These are phyloP conservation scores for Basileuterus tristriatus DNA, from an alignment of 2,797 vertebrate genomes.

Conservation along the genomic window DNA sequence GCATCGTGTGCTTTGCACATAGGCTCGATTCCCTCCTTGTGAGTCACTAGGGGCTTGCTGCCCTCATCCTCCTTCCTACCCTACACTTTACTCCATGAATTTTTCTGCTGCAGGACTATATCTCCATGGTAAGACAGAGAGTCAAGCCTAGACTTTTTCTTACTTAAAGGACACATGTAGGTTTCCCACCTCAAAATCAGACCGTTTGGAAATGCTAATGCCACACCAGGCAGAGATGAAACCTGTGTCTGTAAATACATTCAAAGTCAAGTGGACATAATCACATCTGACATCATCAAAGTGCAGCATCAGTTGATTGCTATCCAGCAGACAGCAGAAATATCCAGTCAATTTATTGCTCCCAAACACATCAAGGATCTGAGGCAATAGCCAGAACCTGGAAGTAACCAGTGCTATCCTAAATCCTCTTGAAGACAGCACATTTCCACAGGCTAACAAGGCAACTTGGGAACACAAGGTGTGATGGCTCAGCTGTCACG, in stretches of 20 bases:
- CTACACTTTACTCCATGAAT: background rate
- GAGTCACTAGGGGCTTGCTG: background rate
- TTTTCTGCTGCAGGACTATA: background rate
- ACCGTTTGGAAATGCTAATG: background rate
- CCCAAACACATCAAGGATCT: background rate
- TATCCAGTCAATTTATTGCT: background rate
- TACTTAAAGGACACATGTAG: background rate
- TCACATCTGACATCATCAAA: background rate
- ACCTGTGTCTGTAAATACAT: background rate
- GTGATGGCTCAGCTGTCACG: background rate
- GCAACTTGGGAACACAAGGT: background rate
- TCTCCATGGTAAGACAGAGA: background rate
- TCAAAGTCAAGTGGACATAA: background rate
- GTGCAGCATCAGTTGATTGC: background rate
- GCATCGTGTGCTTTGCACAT: background rate
- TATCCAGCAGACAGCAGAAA: background rate
- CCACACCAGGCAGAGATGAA: background rate
- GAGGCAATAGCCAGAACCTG: background rate
- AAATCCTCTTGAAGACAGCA: background rate
- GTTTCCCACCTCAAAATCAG: background rate
- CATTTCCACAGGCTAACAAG: slow-evolving; percentile 11
- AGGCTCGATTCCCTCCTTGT: background rate
- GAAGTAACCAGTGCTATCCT: background rate
- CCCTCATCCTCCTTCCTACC: background rate
- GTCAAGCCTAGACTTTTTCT: background rate